Conservation (phyloP, 2,888 invertebrate genomes). For the Ophioninae sp. region DNA sequence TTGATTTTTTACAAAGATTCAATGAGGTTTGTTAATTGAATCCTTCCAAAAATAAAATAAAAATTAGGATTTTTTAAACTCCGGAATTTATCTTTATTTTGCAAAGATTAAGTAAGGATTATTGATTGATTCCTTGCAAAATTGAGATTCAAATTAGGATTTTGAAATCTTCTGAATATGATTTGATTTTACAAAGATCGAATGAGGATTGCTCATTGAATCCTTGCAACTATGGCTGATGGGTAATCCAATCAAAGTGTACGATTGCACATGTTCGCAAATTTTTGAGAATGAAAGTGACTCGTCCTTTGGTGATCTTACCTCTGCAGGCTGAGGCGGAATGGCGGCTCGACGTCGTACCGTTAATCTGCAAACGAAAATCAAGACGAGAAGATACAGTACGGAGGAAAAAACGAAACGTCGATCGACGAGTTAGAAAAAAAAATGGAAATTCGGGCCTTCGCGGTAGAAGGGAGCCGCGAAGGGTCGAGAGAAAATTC, state of each 20-base stretch:
- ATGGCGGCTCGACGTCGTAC: constrained; percentile 70
- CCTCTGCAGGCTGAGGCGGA: constrained; percentile 69
- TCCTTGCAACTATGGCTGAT: not conserved
- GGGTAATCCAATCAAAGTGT: not conserved
- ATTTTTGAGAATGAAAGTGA: constrained; percentile 4
- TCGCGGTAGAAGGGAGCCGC: constrained; percentile 27
- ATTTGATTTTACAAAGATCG: too few relatives aligned
- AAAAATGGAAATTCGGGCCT: constrained; percentile 22
- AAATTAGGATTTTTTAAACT: too few relatives aligned
- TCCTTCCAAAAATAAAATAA: too few relatives aligned
- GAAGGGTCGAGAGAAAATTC: constrained; percentile 24
- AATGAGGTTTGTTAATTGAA: too few relatives aligned
- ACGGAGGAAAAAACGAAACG: constrained; percentile 26
- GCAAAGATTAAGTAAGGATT: too few relatives aligned
- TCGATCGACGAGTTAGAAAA: not conserved
- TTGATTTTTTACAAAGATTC: too few relatives aligned
- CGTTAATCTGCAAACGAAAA: constrained; percentile 72
- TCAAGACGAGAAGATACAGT: constrained; percentile 57
- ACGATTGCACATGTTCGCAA: not conserved
- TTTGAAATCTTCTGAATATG: too few relatives aligned
- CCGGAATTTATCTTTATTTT: too few relatives aligned
- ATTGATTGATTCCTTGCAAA: too few relatives aligned
- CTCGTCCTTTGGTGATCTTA: constrained; percentile 65
- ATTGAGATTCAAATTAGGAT: too few relatives aligned
- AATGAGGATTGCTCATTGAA: too few relatives aligned